Base-by-base conservation (phyloP, 2,113 vertebrate species). In the Carassius gibelio region DNA sequence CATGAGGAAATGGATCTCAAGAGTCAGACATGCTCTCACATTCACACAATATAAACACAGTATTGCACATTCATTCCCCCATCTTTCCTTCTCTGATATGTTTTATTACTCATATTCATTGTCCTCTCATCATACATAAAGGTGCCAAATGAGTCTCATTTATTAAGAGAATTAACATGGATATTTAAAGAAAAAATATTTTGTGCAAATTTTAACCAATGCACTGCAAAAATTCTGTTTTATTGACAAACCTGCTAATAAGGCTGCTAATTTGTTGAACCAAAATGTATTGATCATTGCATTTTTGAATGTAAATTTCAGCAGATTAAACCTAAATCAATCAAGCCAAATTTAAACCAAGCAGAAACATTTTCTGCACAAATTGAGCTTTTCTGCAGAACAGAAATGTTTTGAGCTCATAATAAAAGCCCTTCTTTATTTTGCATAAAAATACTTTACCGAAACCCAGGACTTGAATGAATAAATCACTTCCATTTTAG, bases 71-170 rank as follows among this genome's bases (percentile, higher is more conserved):
- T 83, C 84, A 26, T 36, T 75, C 79, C 34, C 57, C 68, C 17
- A 61, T 71, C 38, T 59, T 50, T 52, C 74, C 36, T 10, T 55
- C 50, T 71, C 50, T 59, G 75, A 79, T 48, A 61, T 82, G 36
- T 83, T 89, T 79, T 87, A 89, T 80, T 89, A 88, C 81, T 88
- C 90, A 84, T 83, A 89, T 87, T 84, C 34, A 62, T 76, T 80
- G 85, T 81, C 77, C 23, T 72, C 34, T 76, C 8, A 66, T 85
- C 83, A 84, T 86, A 61, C 30, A 21, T 34, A 57, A 83, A 82
- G 5, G 6, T 68, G 62, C 23, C 26, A 38, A 19, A 68, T 15
- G 17, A 19, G 1, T 30, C 8, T 26, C 8, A 88, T 30, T 75
- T 5, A 75, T 48, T 4, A 45, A 36, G 52, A 78, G 15, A 59